Evolutionary conservation across 2,113 vertebrate species (phyloP).

Genomic region (Orientallactaga bullata): DNA sequence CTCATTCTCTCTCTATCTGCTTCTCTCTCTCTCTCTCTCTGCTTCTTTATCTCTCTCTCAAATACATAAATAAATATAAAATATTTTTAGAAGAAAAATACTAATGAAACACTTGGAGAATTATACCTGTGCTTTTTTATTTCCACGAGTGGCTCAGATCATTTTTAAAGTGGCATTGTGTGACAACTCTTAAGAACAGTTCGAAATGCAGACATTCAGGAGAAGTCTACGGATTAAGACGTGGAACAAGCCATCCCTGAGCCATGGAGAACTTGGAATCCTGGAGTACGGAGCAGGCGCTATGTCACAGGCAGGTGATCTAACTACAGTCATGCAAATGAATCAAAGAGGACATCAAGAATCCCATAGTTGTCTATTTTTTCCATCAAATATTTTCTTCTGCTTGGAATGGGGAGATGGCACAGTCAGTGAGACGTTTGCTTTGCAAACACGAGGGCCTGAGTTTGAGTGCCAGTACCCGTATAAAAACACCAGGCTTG

Average conservation of each 20-base stretch:
- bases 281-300: neutral
- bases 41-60: no score
- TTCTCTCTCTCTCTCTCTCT: no score
- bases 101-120: neutral
- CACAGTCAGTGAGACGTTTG: no score
- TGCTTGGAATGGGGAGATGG: neutral
- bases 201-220: constrained; percentile 14
- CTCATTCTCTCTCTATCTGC: no score
- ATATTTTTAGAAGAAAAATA: neutral
- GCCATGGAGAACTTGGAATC: neutral
- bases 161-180: neutral
- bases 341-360: neutral
- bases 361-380: neutral
- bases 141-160: neutral
- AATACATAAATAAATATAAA: no score
- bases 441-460: no score
- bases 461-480: no score
- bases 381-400: neutral
- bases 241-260: neutral
- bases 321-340: neutral
- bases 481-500: no score
- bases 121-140: neutral
- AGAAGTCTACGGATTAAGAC: constrained; percentile 48
- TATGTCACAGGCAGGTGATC: neutral
- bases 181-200: neutral